Base-by-base conservation (phyloP, 2,113 vertebrate species). In the zebrafish (Danio rerio) region DNA sequence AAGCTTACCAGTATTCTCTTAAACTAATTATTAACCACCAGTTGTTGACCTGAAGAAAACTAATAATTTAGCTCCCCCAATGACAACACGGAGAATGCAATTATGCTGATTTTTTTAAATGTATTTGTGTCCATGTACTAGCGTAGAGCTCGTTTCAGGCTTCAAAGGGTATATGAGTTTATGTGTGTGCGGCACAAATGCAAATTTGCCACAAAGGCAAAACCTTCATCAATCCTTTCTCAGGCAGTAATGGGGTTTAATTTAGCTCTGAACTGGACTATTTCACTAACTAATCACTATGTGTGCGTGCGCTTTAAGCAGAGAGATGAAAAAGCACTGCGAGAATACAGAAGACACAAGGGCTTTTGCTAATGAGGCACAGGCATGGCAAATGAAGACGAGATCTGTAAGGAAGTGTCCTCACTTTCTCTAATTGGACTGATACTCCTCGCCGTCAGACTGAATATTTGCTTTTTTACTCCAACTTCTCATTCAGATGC, bases 311-410 rank as follows among this genome's bases (percentile, higher is more conserved):
- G 10, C 49, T 66, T 43, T 43, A 42, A 66, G 62, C 20, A 66
- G 77, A 79, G 50, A 55, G 77, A 79, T 79, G 62, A 66, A 79
- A 78, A 66, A 55, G 77, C 77, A 13, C 77, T 53, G 18, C 16
- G 77, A 79, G 62, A 66, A 66, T 52, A 66, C 62, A 55, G 62
- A 79, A 66, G 31, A 66, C 77, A 79, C 61, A 66, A 79, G 77
- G 59, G 77, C 75, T 77, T 79, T 79, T 79, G 53, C 77, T 79
- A 79, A 79, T 79, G 77, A 79, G 77, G 31, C 49, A 18, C 77
- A 66, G 59, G 62, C 77, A 79, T 66, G 62, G 77, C 77, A 79
- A 79, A 79, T 79, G 49, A 65, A 66, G 75, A 79, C 40, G 61
- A 66, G 77, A 66, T 55, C 62, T 78, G 74, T 52, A 20, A 78